phyloP scores from a whole-genome alignment of 1,140 invertebrate species.

The Protaetia brevitarsis region DNA sequence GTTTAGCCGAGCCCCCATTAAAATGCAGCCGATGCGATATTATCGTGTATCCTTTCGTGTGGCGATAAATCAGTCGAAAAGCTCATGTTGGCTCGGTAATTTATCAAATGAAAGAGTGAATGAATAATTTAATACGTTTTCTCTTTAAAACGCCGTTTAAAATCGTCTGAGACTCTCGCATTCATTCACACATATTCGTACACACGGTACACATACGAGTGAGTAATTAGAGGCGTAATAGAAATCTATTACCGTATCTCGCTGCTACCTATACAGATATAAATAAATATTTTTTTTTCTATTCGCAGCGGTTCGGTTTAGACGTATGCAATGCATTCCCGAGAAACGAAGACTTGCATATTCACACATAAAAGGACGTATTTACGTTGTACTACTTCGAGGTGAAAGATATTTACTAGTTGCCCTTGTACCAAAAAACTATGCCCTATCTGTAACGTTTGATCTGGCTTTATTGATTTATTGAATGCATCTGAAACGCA shows the following conservation, averaged over 20 bases:
- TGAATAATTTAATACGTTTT: constrained; percentile 10
- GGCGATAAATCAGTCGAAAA: constrained; percentile 7
- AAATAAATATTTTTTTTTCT: not conserved
- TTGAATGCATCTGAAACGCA: not conserved
- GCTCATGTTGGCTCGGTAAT: not conserved
- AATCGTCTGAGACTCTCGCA: not conserved
- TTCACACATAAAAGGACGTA: constrained; percentile 4
- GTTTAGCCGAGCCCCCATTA: not conserved
- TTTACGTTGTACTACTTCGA: not conserved
- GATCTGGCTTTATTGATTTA: constrained; percentile 12
- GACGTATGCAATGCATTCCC: not conserved
- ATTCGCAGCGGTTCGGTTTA: not conserved
- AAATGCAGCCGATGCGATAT: not conserved
- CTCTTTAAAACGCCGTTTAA: not conserved
- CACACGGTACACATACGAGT: not conserved
- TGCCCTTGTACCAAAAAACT: constrained; percentile 15
- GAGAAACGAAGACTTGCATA: not conserved
- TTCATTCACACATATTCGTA: not conserved
- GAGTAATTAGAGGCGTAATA: constrained; percentile 1
- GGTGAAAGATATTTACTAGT: constrained; percentile 14
- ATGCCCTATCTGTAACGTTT: constrained; percentile 13
- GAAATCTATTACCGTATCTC: constrained; percentile 3
- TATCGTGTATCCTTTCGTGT: not conserved
- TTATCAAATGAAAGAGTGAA: constrained; percentile 10
- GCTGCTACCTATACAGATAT: not conserved